Conservation (phyloP, 2,888 invertebrate genomes). For the Leptopilina myrica region DNA sequence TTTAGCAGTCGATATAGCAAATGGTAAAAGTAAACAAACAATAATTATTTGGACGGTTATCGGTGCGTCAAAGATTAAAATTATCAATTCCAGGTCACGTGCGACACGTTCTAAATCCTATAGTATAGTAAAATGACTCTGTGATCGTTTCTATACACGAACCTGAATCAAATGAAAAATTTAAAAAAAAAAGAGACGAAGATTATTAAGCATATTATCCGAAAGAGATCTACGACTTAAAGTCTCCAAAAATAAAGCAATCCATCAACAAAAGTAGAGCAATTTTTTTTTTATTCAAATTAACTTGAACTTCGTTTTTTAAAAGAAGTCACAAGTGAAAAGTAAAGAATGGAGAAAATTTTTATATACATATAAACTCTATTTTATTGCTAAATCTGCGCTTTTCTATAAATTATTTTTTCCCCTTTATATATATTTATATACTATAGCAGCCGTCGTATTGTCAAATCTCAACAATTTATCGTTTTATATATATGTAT, state of each 20-base stretch:
- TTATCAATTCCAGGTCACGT: slow-evolving; percentile 25
- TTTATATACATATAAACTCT: neutral
- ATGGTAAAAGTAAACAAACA: slow-evolving; percentile 14
- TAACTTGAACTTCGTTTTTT: neutral
- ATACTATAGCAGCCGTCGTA: neutral
- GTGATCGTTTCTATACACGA: slow-evolving; percentile 10
- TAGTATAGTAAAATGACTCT: neutral
- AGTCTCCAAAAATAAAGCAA: neutral
- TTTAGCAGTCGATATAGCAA: neutral
- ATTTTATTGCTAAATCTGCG: neutral
- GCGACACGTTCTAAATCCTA: slow-evolving; percentile 9
- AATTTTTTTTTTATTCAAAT: neutral
- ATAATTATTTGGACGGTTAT: neutral
- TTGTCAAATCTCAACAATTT: slow-evolving; percentile 5
- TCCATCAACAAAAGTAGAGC: neutral
- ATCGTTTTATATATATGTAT: neutral
- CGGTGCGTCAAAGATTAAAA: slow-evolving; percentile 29
- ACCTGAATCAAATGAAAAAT: neutral
- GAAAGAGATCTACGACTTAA: slow-evolving; percentile 20
- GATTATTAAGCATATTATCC: slow-evolving; percentile 13
- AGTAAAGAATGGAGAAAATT: neutral
- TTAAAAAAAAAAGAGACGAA: neutral
- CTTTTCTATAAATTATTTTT: neutral
- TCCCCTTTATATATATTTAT: neutral
- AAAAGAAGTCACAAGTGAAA: too few species aligned